phyloP scores from a whole-genome alignment of 2,888 invertebrate species.

The Pyrgus malvae region DNA sequence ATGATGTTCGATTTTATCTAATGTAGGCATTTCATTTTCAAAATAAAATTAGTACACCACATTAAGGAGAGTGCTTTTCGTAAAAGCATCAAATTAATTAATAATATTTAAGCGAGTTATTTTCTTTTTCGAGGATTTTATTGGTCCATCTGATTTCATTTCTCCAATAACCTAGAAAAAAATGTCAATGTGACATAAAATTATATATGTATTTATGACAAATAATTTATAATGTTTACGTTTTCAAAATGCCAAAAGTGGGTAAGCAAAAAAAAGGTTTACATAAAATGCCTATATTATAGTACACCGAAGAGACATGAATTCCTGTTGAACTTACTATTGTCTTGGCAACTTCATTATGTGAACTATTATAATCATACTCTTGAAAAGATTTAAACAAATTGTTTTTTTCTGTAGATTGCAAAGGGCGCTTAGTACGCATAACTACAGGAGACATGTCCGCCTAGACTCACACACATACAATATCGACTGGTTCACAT shows the following conservation, averaged over 20 bases:
- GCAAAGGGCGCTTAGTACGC: no score
- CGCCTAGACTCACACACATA: no score
- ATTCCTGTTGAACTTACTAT: slow-evolving; percentile 13
- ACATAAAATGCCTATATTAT: no score
- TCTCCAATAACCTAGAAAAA: background rate
- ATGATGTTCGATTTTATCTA: background rate
- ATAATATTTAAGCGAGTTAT: background rate
- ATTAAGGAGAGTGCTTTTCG: background rate
- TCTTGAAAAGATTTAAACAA: slow-evolving; percentile 11
- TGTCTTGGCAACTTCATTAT: slow-evolving; percentile 17
- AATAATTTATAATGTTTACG: slow-evolving; percentile 8
- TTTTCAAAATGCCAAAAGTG: slow-evolving; percentile 10
- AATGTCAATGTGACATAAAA: background rate
- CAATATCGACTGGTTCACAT: no score
- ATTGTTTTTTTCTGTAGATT: slow-evolving; percentile 16
- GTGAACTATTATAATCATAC: slow-evolving; percentile 16
- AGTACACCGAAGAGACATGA: slow-evolving; percentile 8
- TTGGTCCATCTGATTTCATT: background rate
- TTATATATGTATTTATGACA: background rate
- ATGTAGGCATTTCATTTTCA: slow-evolving; percentile 1
- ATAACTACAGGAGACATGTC: no score
- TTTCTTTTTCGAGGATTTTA: background rate
- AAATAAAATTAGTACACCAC: background rate
- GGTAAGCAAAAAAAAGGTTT: slow-evolving; percentile 7
- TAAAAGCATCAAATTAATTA: background rate